These are phyloP conservation scores for Cyrtorhinus lividipennis DNA, from an alignment of 1,140 invertebrate genomes.

Conservation along the genomic window DNA sequence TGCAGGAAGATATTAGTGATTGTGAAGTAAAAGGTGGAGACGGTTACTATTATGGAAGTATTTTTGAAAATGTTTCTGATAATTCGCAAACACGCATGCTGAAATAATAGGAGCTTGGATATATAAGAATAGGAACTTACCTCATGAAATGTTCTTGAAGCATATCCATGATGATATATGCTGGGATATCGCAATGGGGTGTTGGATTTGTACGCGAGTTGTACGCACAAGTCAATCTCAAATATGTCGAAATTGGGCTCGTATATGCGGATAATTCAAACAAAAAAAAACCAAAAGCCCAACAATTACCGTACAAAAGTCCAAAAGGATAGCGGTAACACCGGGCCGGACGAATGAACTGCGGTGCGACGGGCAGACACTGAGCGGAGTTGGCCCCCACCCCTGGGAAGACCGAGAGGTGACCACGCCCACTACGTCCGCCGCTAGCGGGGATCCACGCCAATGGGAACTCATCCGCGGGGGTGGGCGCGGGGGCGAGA, in stretches of 20 bases:
- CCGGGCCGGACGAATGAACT: neutral
- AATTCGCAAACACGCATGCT: no score
- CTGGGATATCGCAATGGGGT: no score
- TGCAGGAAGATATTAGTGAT: no score
- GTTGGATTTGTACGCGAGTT: no score
- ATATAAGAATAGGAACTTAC: neutral
- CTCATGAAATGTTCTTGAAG: slow-evolving; percentile 3
- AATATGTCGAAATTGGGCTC: no score
- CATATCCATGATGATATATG: neutral
- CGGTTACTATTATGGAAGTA: no score
- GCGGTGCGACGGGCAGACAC: neutral
- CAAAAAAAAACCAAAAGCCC: neutral
- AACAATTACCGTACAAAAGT: neutral
- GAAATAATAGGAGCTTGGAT: no score
- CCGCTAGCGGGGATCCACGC: neutral
- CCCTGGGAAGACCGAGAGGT: neutral
- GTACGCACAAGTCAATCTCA: no score
- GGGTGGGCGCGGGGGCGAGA: neutral
- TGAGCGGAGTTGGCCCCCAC: slow-evolving; percentile 1
- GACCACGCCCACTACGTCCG: neutral
- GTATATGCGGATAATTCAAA: neutral
- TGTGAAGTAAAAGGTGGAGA: no score
- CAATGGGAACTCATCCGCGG: neutral
- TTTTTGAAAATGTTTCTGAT: no score
- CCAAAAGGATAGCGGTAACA: neutral